phyloP scores from a whole-genome alignment of 2,113 vertebrate genomes.

The Urocitellus parryii region DNA sequence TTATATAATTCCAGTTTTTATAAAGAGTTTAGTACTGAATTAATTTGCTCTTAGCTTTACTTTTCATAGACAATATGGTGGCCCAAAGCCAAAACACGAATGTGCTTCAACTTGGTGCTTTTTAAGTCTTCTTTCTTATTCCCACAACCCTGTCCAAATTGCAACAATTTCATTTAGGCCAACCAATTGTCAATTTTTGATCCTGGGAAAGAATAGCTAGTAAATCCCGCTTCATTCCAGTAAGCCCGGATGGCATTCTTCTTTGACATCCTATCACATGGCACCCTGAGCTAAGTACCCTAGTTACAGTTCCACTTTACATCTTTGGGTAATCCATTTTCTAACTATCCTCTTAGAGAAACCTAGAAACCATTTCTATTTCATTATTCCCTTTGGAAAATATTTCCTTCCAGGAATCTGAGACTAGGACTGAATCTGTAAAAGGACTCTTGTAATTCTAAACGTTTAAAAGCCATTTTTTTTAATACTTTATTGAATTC shows the following conservation, averaged over 20 bases:
- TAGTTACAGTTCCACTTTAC: neutral
- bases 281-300: conserved; percentile 62
- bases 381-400: conserved; percentile 41
- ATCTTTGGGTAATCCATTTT: neutral
- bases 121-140: conserved; percentile 50
- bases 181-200: conserved; percentile 57
- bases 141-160: conserved; percentile 70
- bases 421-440: neutral
- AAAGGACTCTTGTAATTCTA: conserved; percentile 7
- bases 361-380: conserved; percentile 53
- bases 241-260: conserved; percentile 30
- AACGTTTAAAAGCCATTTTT: neutral
- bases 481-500: conserved; percentile 12
- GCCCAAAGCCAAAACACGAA: conserved; percentile 14
- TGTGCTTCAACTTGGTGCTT: conserved; percentile 40
- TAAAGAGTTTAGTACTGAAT: conserved; percentile 14
- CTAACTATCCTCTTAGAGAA: conserved; percentile 24
- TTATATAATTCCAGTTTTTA: conserved; percentile 39
- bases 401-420: conserved; percentile 56
- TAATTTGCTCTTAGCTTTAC: conserved; percentile 5
- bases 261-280: neutral
- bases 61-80: conserved; percentile 1
- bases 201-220: conserved; percentile 68
- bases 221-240: conserved; percentile 45
- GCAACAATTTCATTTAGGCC: conserved; percentile 52